These are phyloP conservation scores for Trachelus iudaicus DNA, from an alignment of 2,888 invertebrate genomes.

Conservation along the genomic window DNA sequence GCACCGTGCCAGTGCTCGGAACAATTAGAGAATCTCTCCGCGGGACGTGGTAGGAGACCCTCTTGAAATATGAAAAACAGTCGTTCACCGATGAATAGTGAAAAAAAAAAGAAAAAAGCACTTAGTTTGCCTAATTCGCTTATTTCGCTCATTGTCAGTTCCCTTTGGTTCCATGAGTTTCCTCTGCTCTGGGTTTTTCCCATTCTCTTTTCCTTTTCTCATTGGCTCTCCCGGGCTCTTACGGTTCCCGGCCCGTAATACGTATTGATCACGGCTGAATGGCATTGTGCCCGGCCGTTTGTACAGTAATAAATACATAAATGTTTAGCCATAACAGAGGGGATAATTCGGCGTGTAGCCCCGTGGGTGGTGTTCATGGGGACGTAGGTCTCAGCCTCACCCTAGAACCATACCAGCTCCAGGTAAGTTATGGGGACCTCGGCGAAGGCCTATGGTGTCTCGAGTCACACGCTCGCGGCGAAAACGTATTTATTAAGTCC, in stretches of 20 bases:
- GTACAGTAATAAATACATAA: conserved; percentile 54
- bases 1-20: too few relatives aligned
- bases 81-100: too few relatives aligned
- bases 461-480: conserved; percentile 26
- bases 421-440: conserved; percentile 28
- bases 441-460: conserved; percentile 6
- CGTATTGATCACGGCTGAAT: conserved; percentile 43
- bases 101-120: too few relatives aligned
- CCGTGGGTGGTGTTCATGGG: conserved; percentile 29
- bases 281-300: conserved; percentile 45
- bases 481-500: conserved; percentile 32
- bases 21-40: too few relatives aligned
- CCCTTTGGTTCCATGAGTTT: background rate
- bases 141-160: too few relatives aligned
- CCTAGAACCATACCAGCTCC: conserved; percentile 3
- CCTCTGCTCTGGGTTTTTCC: background rate
- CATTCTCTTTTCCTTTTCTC: conserved; percentile 17
- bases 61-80: too few relatives aligned
- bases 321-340: conserved; percentile 50
- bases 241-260: conserved; percentile 32
- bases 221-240: conserved; percentile 2
- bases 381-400: background rate
- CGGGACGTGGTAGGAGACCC: too few relatives aligned
- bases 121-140: too few relatives aligned
- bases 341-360: conserved; percentile 48